phyloP scores from a whole-genome alignment of 2,113 vertebrate genomes.

The Chloroceryle aenea region DNA sequence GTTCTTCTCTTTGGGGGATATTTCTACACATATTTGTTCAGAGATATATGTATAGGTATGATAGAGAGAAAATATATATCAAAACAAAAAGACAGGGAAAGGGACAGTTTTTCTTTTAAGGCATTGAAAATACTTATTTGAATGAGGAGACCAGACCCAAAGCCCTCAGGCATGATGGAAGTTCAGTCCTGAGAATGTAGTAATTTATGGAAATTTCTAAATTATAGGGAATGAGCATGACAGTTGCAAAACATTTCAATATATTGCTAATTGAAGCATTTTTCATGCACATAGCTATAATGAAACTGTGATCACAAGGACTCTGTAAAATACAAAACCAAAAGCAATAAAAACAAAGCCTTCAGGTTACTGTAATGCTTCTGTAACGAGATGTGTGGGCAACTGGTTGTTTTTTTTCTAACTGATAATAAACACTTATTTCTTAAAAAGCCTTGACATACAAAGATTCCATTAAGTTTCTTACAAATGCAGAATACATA shows the following conservation, averaged over 20 bases:
- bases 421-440: neutral
- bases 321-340: neutral
- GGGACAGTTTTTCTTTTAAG: neutral
- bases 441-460: neutral
- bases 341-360: neutral
- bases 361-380: neutral
- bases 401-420: neutral
- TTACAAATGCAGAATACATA: neutral
- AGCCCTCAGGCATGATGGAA: neutral
- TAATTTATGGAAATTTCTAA: conserved; percentile 15
- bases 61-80: neutral
- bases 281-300: neutral
- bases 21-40: neutral
- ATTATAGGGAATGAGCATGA: neutral
- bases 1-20: neutral
- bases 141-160: neutral
- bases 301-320: neutral
- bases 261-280: neutral
- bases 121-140: neutral
- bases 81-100: neutral
- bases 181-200: neutral
- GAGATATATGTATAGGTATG: neutral
- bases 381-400: neutral
- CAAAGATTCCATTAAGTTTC: neutral
- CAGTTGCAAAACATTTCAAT: neutral